Percentiles rank a stretch among this genome's conserved stretches.
Conservation (phyloP, 2,797 vertebrate species). For the Hemitrygon akajei region DNA sequence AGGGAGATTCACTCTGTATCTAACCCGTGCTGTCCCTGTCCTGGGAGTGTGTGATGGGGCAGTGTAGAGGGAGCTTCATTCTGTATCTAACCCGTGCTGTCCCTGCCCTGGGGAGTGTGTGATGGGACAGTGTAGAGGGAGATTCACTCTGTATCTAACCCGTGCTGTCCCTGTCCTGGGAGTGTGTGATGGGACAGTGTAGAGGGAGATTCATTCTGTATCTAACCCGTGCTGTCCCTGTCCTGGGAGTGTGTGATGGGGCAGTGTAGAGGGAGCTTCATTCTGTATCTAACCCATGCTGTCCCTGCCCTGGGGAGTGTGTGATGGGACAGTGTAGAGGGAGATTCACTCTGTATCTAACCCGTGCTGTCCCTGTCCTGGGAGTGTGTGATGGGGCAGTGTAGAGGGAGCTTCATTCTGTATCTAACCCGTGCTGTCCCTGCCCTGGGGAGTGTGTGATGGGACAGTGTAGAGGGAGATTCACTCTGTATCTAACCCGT, state of each 20-base stretch:
- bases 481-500: background rate
- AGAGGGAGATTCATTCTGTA: background rate
- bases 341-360: background rate
- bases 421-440: no score
- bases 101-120: background rate
- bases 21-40: no score
- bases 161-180: background rate
- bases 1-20: background rate
- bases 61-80: background rate
- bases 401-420: background rate
- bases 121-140: background rate
- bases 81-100: background rate
- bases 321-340: background rate
- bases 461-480: background rate
- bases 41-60: background rate
- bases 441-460: background rate
- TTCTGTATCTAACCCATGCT: background rate
- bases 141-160: background rate
- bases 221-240: no score
- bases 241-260: background rate
- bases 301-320: background rate
- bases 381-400: background rate
- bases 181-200: background rate
- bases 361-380: background rate
- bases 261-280: background rate